Evolutionary conservation across 1,140 invertebrate species (phyloP), one percentile per base, ranked within the genome.

Genomic region (Heliconius himera): DNA sequence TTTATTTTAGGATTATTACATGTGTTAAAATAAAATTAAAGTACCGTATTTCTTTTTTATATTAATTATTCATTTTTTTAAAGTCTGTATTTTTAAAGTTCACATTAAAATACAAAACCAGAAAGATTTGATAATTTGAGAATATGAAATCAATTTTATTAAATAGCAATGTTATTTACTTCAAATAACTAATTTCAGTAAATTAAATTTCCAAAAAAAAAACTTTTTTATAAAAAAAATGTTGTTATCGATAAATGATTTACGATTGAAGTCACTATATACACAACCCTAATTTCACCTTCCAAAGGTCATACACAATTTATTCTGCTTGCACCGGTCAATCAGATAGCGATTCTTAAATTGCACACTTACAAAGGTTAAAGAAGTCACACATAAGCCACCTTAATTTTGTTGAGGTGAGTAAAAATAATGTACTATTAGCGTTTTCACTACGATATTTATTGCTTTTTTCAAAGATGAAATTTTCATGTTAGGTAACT

Each of bases 271-370:
- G 29, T 66, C 11, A 13, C 36, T 60, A 74, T 36, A 41, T 41
- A 77, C 38, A 16, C 87, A 83, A 71, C 89, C 73, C 91, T 91
- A 91, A 74, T 89, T 89, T 93, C 91, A 92, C 91, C 92, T 93
- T 92, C 90, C 87, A 82, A 91, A 94, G 90, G 92, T 92, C 89
- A 91, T 89, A 91, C 51, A 60, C 79, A 80, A 84, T 78, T 81
- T 81, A 73, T 78, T 70, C 76, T 79, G 16, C 54, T 78, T 79
- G 77, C 70, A 72, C 26, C 56, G 73, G 70, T 33, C n/a, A 72
- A 36, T 41, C 13, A 26, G 26, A 26, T 66, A 72, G 38, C 74
- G 78, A 71, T 41, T 72, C 54, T 66, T 56, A 77, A 77, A 80
- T 79, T 75, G 70, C 46, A 83, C 79, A 87, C 79, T 79, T 74